Conservation (phyloP, 2,797 vertebrate species). For the Enteromius argenteus region DNA sequence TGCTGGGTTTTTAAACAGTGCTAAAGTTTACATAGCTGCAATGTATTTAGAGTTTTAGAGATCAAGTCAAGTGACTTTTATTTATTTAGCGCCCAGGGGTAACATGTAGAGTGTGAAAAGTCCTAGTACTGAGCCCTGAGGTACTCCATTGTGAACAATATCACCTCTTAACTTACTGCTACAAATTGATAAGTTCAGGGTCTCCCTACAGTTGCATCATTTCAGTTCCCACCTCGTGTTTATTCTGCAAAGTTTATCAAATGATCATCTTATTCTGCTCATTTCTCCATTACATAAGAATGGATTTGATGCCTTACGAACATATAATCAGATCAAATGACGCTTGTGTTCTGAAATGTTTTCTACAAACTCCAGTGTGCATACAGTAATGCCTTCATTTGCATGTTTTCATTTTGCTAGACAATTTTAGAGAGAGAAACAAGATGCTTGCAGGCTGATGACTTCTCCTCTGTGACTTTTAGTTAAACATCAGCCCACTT, state of each 20-base stretch:
- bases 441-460: slow-evolving; percentile 54
- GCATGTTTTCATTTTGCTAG: slow-evolving; percentile 37
- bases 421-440: slow-evolving; percentile 31
- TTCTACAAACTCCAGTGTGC: not conserved
- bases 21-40: not conserved
- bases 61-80: not conserved
- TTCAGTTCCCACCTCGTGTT: not conserved
- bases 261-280: not conserved
- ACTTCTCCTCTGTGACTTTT: slow-evolving; percentile 49
- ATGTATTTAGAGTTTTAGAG: not conserved
- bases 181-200: not conserved
- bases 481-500: slow-evolving; percentile 53
- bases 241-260: slow-evolving; percentile 9
- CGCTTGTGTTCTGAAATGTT: slow-evolving; percentile 14
- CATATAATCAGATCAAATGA: not conserved
- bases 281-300: slow-evolving; percentile 9
- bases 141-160: not conserved
- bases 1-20: not conserved
- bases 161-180: not conserved
- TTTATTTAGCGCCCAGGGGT: not conserved
- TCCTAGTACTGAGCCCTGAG: not conserved
- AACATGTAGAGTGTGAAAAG: not conserved
- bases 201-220: not conserved
- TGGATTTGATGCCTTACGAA: not conserved
- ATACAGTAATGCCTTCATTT: slow-evolving; percentile 25